Evolutionary conservation across 2,888 invertebrate genomes (phyloP).

Genomic region (Drosophila antonietae): DNA sequence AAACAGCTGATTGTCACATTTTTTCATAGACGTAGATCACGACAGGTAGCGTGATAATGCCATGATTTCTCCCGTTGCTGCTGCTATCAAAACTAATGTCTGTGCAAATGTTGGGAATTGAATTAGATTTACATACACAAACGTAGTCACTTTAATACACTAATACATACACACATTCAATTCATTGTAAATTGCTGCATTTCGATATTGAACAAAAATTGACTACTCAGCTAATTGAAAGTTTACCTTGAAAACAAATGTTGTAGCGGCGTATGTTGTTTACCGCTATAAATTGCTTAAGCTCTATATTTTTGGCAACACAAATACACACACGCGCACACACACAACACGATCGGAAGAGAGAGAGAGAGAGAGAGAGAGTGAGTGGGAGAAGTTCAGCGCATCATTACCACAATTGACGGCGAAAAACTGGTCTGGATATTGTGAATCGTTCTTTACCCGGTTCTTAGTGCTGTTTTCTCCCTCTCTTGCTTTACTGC

Average conservation of each 20-base stretch:
- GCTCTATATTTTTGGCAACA: conserved; percentile 67
- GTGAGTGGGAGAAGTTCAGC: conserved; percentile 46
- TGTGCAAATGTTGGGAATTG: conserved; percentile 42
- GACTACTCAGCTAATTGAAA: conserved; percentile 37
- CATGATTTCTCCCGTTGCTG: conserved; percentile 46
- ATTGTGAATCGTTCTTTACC: conserved; percentile 25
- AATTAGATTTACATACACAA: conserved; percentile 22
- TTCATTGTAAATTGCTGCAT: conserved; percentile 23
- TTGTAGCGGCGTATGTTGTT: conserved; percentile 31
- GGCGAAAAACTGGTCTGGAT: conserved; percentile 67
- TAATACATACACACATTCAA: conserved; percentile 3
- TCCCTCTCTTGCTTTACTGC: conserved; percentile 33
- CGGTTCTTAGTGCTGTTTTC: conserved; percentile 20
- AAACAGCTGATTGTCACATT: conserved; percentile 64
- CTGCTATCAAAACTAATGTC: conserved; percentile 35
- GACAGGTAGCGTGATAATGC: conserved; percentile 60
- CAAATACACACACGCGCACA: conserved; percentile 26
- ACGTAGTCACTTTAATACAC: neutral
- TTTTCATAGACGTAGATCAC: conserved; percentile 25
- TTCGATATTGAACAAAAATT: conserved; percentile 12
- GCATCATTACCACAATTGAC: conserved; percentile 51
- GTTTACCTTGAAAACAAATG: conserved; percentile 66
- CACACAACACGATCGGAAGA: conserved; percentile 9
- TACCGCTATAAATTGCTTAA: conserved; percentile 44
- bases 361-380: neutral